Conservation (phyloP, 1,140 invertebrate genomes). For the Drosophila albomicans region DNA sequence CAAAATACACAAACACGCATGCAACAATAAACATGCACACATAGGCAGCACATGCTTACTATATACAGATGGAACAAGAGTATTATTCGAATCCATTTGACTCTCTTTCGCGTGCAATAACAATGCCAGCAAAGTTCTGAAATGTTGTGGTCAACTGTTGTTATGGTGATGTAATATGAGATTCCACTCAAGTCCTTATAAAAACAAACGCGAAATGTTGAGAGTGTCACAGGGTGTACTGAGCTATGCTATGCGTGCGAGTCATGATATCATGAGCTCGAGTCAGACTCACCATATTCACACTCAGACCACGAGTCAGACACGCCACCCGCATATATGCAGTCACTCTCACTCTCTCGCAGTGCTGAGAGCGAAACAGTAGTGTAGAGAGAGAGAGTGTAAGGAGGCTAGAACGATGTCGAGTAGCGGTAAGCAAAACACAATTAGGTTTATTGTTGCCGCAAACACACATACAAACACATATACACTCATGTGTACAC, state of each 20-base stretch:
- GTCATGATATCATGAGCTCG: constrained; percentile 39
- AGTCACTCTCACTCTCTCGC: constrained; percentile 6
- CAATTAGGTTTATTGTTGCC: constrained; percentile 40
- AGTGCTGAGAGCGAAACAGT: constrained; percentile 5
- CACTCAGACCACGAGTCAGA: constrained; percentile 19
- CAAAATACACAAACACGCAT: constrained; percentile 25
- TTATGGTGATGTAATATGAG: constrained; percentile 68
- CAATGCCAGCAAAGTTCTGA: constrained; percentile 21
- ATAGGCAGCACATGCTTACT: neutral
- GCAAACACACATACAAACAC: neutral
- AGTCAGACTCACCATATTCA: neutral
- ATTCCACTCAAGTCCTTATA: constrained; percentile 53
- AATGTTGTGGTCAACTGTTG: constrained; percentile 22
- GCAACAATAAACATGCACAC: neutral
- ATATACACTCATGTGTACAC: neutral
- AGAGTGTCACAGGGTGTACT: constrained; percentile 18
- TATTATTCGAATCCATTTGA: constrained; percentile 7
- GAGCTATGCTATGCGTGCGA: constrained; percentile 4
- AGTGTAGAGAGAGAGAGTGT: constrained; percentile 4
- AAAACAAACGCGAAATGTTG: constrained; percentile 34
- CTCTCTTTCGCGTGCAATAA: constrained; percentile 38
- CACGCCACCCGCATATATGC: constrained; percentile 41
- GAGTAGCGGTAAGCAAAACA: constrained; percentile 24
- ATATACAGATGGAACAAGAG: neutral
- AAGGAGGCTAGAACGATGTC: constrained; percentile 4